A percentile compares a stretch with the other conserved stretches of the same genome.
These are phyloP conservation scores for Chiloscyllium plagiosum DNA, from an alignment of 2,113 vertebrate genomes.

Conservation along the genomic window DNA sequence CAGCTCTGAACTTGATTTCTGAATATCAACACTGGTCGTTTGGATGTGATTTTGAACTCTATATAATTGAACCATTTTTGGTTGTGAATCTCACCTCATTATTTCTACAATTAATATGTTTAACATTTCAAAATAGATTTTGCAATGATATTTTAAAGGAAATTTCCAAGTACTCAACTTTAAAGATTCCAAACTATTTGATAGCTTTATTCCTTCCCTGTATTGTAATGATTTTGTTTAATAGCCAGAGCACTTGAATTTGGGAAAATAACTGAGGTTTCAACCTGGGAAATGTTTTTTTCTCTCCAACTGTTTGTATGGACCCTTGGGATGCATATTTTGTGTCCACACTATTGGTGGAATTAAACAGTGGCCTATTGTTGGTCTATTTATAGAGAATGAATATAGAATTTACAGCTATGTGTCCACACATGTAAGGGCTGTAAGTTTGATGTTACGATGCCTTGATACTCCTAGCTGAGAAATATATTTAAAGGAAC, in stretches of 20 bases:
- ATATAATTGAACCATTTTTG: background rate
- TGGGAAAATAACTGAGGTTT: background rate
- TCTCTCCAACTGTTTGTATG: background rate
- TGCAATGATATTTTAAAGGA: background rate
- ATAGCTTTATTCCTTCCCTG: background rate
- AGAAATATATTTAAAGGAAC: background rate
- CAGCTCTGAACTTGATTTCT: background rate
- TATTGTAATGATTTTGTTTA: background rate
- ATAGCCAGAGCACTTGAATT: background rate
- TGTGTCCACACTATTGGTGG: background rate
- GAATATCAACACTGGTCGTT: background rate
- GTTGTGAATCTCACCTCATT: background rate
- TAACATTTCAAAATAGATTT: background rate
- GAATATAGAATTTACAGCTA: background rate
- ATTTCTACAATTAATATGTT: background rate
- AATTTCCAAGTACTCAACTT: background rate
- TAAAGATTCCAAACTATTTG: background rate
- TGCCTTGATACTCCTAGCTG: background rate
- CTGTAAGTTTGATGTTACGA: background rate
- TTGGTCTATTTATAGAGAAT: background rate
- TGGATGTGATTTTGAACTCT: background rate
- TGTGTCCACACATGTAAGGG: background rate
- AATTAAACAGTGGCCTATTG: background rate
- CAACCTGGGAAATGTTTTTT: background rate
- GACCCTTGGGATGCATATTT: background rate